phyloP scores from a whole-genome alignment of 2,888 invertebrate species.

The Incurvaria masculella region DNA sequence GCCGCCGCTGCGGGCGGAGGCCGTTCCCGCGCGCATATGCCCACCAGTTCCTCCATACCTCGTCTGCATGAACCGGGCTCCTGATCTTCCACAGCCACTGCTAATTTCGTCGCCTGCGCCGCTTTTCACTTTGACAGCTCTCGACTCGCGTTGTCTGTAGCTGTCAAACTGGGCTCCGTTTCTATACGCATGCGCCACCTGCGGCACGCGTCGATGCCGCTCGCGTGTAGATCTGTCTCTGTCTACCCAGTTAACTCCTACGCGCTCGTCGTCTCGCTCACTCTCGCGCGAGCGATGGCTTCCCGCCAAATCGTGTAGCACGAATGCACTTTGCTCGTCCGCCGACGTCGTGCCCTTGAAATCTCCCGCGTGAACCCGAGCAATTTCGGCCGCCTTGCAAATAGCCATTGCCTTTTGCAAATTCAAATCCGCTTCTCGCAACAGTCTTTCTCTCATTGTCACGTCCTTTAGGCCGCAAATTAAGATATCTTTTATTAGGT shows the following conservation, averaged over 20 bases:
- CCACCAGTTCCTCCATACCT: not conserved
- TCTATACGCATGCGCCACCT: not conserved
- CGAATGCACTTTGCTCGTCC: not conserved
- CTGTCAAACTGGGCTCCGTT: not conserved
- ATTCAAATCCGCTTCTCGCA: conserved; percentile 14
- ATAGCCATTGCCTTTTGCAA: conserved; percentile 14
- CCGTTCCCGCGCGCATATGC: not conserved
- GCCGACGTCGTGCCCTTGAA: conserved; percentile 6
- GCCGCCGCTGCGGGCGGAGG: not conserved
- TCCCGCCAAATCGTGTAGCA: not conserved
- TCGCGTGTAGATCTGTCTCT: not conserved
- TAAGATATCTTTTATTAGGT: conserved; percentile 15
- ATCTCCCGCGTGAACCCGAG: conserved; percentile 10
- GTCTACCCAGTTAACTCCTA: not conserved
- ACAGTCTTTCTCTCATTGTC: conserved; percentile 12
- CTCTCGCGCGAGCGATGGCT: not conserved
- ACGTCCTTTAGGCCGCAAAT: conserved; percentile 16
- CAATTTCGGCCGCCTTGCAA: conserved; percentile 11
- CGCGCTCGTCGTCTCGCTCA: not conserved
- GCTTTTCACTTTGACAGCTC: not conserved
- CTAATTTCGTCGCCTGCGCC: not conserved
- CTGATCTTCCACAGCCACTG: not conserved
- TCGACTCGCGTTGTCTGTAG: not conserved
- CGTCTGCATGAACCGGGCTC: not conserved
- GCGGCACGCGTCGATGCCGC: not conserved